Base-by-base conservation (phyloP, 2,888 invertebrate species). In the Melinopterus prodromus region DNA sequence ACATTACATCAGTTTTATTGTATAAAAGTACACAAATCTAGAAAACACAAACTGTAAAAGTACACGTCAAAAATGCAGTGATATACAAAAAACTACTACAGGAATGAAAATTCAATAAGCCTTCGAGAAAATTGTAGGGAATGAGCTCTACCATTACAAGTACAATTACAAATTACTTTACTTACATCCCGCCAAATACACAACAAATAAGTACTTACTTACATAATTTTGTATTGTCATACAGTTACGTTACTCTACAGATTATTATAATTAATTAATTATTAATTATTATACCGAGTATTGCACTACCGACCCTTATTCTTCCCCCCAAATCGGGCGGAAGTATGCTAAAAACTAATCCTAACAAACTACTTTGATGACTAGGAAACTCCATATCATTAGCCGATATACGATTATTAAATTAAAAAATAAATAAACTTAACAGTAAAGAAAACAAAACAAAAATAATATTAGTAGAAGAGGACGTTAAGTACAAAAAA, bases 321-420 rank as follows among this genome's bases (percentile, higher is more conserved):
- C 77, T 36, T 38, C 74, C 69, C 9, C 72, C 72, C 69, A 37
- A 71, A 16, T 26, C 26, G 9, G 6, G 15, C 35, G 36, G 16
- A 14, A 15, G 35, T n/a, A 77, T 70, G 53, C 71, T 70, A 72
- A 16, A 53, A 15, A 15, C 70, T 76, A 76, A 76, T 69, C 53
- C 12, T 9, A 53, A 53, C 7, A 53, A 74, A 53, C 16, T 75
- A 80, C 14, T 77, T 37, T 85, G 86, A 85, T 88, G 88, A 88
- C 88, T 88, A 88, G 88, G 86, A 86, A 84, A 84, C 85, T 83
- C 81, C 85, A 87, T 88, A 88, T 86, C 87, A 88, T 88, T 88
- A 88, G 88, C 88, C 88, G 88, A 88, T 88, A 88, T 83, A 85
- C 79, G 80, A 82, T 79, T 84, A 84, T 36, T 74, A 84, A 81